Percentiles rank a stretch among this genome's conserved stretches.
These are phyloP conservation scores for Varanus komodoensis DNA, from an alignment of 2,113 vertebrate genomes.

Conservation along the genomic window DNA sequence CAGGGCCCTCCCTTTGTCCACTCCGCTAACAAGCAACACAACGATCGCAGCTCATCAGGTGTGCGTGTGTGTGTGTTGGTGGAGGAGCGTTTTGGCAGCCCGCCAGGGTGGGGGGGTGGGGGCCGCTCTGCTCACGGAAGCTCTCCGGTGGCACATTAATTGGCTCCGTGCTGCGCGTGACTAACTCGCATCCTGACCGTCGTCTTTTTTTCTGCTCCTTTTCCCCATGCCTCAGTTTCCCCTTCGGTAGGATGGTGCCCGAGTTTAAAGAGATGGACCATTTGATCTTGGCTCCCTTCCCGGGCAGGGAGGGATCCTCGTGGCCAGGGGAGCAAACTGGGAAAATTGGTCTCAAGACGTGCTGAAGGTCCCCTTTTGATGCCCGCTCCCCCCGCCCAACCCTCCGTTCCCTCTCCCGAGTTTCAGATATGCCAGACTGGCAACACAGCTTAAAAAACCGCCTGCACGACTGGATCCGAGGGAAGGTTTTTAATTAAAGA, in stretches of 20 bases:
- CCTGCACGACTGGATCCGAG: slow-evolving; percentile 4
- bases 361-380: background rate
- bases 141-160: background rate
- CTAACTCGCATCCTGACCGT: background rate
- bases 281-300: background rate
- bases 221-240: background rate
- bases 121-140: background rate
- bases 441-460: slow-evolving; percentile 20
- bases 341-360: background rate
- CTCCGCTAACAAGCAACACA: no score
- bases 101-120: background rate
- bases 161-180: background rate
- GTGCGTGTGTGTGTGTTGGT: background rate
- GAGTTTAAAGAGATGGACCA: background rate
- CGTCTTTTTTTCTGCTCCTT: background rate
- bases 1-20: no score
- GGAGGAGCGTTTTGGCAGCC: background rate
- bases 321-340: background rate
- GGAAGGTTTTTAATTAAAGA: slow-evolving; percentile 22
- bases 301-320: background rate
- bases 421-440: slow-evolving; percentile 21
- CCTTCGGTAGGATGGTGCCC: background rate
- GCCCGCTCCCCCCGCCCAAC: background rate
- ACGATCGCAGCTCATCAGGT: background rate
- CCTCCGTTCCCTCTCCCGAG: background rate